These are phyloP conservation scores for Thecophora atra DNA, from an alignment of 2,888 invertebrate species.

Conservation along the genomic window DNA sequence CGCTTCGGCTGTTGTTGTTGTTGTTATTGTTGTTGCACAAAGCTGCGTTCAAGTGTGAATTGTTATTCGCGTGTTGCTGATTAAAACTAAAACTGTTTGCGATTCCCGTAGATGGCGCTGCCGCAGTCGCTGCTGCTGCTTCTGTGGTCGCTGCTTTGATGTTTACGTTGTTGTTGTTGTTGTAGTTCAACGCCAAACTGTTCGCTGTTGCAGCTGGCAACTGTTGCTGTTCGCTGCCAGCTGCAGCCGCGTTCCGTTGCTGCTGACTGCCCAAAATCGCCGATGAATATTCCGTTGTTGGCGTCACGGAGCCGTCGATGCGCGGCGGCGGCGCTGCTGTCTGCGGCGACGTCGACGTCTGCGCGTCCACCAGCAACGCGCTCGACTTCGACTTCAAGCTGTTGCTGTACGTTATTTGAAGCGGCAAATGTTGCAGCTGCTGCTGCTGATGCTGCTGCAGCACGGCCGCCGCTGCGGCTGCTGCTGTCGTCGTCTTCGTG, in stretches of 20 bases:
- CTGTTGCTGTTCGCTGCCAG: slow-evolving; percentile 35
- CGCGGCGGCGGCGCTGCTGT: slow-evolving; percentile 46
- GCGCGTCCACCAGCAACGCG: slow-evolving; percentile 57
- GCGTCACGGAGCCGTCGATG: slow-evolving; percentile 53
- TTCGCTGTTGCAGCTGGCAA: slow-evolving; percentile 29
- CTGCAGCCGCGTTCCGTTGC: slow-evolving; percentile 53
- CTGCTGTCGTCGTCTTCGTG: slow-evolving; percentile 55
- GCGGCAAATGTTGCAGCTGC: slow-evolving; percentile 48
- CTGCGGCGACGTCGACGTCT: slow-evolving; percentile 60
- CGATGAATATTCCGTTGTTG: slow-evolving; percentile 57
- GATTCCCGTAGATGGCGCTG: slow-evolving; percentile 39
- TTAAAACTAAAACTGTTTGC: slow-evolving; percentile 19
- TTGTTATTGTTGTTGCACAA: slow-evolving; percentile 41
- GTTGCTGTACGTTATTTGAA: slow-evolving; percentile 47
- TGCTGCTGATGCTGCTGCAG: slow-evolving; percentile 40
- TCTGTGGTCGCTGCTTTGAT: too few relatives aligned
- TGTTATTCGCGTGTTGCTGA: slow-evolving; percentile 40
- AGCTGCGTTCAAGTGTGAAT: slow-evolving; percentile 17
- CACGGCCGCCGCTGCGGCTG: slow-evolving; percentile 46
- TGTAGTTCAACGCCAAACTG: slow-evolving; percentile 26
- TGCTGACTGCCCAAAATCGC: slow-evolving; percentile 55
- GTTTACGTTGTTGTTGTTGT: slow-evolving; percentile 42
- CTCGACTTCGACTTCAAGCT: slow-evolving; percentile 41
- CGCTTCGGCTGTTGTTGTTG: slow-evolving; percentile 34
- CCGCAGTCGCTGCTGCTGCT: slow-evolving; percentile 44